Evolutionary conservation across 1,140 invertebrate species (phyloP).

Genomic region (Aphelenchoides fujianensis): DNA sequence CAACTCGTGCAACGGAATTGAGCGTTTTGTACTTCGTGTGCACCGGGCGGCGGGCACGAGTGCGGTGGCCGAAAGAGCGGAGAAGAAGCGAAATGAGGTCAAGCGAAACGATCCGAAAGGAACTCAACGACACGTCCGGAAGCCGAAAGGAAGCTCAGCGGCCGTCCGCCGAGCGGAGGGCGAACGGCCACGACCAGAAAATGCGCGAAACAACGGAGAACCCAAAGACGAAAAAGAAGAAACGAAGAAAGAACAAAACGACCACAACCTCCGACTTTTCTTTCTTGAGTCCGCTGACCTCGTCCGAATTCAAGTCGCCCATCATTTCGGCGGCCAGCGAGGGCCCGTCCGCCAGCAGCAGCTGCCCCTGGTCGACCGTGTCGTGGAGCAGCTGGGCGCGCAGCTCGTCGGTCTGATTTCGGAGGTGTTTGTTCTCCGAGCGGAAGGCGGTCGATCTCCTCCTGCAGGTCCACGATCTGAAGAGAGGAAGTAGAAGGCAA

Average conservation of each 20-base stretch:
- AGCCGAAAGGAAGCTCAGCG: no score
- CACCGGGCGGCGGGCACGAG: no score
- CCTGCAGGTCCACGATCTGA: neutral
- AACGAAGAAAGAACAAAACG: constrained; percentile 14
- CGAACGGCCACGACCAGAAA: neutral
- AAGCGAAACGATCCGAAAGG: no score
- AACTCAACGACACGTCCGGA: no score
- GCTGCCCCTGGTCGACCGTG: constrained; percentile 42
- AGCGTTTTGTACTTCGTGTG: constrained; percentile 1
- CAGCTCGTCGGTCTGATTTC: constrained; percentile 40
- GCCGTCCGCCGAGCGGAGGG: neutral
- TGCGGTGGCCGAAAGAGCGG: neutral
- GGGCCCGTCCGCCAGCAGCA: constrained; percentile 39
- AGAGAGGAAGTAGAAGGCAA: neutral
- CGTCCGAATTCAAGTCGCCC: constrained; percentile 43
- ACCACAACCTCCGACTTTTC: constrained; percentile 7
- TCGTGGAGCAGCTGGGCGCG: constrained; percentile 40
- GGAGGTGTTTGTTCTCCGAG: constrained; percentile 36
- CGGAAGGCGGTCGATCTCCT: constrained; percentile 7
- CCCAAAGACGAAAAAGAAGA: constrained; percentile 7
- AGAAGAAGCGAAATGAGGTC: neutral
- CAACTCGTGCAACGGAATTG: no score
- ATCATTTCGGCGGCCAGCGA: constrained; percentile 47
- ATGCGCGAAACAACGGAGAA: constrained; percentile 1
- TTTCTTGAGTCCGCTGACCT: constrained; percentile 14